Conservation (phyloP, 2,888 invertebrate genomes). For the Pristionchus mayeri region DNA sequence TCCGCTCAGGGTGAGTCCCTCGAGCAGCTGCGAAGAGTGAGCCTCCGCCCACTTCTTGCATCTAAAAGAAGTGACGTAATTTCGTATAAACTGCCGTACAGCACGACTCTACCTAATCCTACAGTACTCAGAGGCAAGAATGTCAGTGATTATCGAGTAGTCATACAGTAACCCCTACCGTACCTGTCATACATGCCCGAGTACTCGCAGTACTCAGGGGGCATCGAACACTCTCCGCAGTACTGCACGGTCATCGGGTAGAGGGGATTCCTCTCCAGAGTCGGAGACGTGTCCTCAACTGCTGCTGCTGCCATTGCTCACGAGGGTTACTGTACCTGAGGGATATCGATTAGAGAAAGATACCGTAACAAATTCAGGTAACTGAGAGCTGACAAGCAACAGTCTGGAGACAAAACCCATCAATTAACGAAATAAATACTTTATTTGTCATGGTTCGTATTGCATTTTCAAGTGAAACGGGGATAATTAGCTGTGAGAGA, state of each 20-base stretch:
- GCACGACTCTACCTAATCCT: too few relatives aligned
- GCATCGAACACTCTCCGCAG: constrained; percentile 72
- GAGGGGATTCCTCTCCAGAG: constrained; percentile 9
- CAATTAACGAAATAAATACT: neutral
- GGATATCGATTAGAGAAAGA: neutral
- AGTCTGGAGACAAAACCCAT: neutral
- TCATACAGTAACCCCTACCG: neutral
- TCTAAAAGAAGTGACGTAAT: constrained; percentile 43
- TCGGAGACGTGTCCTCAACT: neutral
- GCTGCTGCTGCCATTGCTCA: neutral
- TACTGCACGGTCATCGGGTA: constrained; percentile 38
- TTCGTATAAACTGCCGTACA: too few relatives aligned
- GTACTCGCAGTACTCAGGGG: constrained; percentile 92
- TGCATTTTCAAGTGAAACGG: constrained; percentile 9
- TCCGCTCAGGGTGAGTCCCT: constrained; percentile 81
- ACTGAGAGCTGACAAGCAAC: neutral
- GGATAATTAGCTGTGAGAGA: neutral
- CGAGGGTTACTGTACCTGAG: constrained; percentile 13
- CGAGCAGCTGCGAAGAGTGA: constrained; percentile 90
- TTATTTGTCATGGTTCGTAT: neutral
- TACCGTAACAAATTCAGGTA: neutral
- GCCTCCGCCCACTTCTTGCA: constrained; percentile 97
- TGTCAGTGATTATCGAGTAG: too few relatives aligned
- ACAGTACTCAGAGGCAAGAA: too few relatives aligned
- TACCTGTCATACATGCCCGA: constrained; percentile 90